A percentile compares a stretch with the other conserved stretches of the same genome.
These are phyloP conservation scores for Odontothrips loti DNA, from an alignment of 2,888 invertebrate genomes.

Conservation along the genomic window DNA sequence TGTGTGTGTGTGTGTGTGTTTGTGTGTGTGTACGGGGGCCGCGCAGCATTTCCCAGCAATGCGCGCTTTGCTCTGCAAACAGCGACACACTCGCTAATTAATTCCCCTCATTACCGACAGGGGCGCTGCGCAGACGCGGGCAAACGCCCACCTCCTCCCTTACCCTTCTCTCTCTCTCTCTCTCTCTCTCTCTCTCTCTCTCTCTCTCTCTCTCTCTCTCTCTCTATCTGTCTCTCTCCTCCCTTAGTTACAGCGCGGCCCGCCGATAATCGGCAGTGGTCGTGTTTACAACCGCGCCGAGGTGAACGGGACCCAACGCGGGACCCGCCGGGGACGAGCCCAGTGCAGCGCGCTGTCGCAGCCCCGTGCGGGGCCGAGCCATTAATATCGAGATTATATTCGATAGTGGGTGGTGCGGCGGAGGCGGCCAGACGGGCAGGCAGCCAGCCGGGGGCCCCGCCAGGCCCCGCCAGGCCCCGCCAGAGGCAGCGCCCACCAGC, in stretches of 20 bases:
- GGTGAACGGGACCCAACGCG: constrained; percentile 19
- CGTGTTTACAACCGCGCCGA: background rate
- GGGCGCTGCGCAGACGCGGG: background rate
- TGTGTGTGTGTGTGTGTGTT: no score
- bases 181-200: constrained; percentile 18
- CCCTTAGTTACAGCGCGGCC: background rate
- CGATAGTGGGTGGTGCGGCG: constrained; percentile 12
- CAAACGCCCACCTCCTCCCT: background rate
- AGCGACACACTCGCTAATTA: no score
- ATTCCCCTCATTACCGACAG: background rate
- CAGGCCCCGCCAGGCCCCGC: no score
- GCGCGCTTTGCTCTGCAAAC: no score
- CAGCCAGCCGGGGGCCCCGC: no score
- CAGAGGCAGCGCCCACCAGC: no score
- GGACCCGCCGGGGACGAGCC: background rate
- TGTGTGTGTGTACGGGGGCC: no score
- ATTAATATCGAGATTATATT: constrained; percentile 18
- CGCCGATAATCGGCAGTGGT: background rate
- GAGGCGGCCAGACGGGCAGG: background rate
- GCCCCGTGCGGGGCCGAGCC: background rate
- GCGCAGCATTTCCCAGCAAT: no score
- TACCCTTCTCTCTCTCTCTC: background rate
- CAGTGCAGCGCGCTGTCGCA: background rate
- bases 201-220: constrained; percentile 18
- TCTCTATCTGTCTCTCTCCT: background rate